phyloP scores from a whole-genome alignment of 2,797 vertebrate genomes.

The Malacoctenus gilli region DNA sequence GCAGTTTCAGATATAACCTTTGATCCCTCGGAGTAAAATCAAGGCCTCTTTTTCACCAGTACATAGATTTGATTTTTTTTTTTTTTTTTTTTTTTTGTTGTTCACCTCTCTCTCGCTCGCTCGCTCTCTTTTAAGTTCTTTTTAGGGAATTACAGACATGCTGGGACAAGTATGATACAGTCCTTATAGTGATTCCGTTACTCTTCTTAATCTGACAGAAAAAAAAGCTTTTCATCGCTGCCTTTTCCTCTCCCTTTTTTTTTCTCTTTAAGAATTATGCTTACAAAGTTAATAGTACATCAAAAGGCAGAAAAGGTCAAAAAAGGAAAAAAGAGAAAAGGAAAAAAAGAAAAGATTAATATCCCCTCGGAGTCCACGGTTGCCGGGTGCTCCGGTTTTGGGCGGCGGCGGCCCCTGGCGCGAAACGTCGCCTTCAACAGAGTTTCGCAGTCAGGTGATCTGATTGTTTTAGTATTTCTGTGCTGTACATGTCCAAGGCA shows the following conservation, averaged over 20 bases:
- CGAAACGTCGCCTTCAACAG: slow-evolving; percentile 83
- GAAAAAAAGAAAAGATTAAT: slow-evolving; percentile 69
- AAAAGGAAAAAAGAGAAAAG: slow-evolving; percentile 78
- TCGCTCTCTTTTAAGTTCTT: slow-evolving; percentile 79
- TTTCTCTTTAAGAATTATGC: slow-evolving; percentile 92
- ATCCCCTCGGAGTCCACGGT: slow-evolving; percentile 63
- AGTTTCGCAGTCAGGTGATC: slow-evolving; percentile 98
- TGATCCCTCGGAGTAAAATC: slow-evolving; percentile 85
- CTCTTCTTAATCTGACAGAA: slow-evolving; percentile 86
- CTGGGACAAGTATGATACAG: slow-evolving; percentile 92
- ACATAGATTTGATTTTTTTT: slow-evolving; percentile 79
- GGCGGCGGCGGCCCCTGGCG: slow-evolving; percentile 44
- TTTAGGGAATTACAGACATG: slow-evolving; percentile 95
- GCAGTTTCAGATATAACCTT: slow-evolving; percentile 86
- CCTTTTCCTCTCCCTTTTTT: slow-evolving; percentile 80
- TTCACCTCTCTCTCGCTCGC: slow-evolving; percentile 69
- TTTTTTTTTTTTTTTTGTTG: no score
- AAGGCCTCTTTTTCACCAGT: slow-evolving; percentile 87
- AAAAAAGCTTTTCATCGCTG: slow-evolving; percentile 83
- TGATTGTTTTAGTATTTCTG: slow-evolving; percentile 98
- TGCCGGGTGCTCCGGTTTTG: slow-evolving; percentile 48
- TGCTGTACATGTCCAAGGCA: slow-evolving; percentile 99
- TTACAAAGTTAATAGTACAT: slow-evolving; percentile 94
- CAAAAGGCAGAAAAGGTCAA: slow-evolving; percentile 86
- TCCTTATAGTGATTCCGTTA: slow-evolving; percentile 82